phyloP scores from a whole-genome alignment of 2,113 vertebrate species.

The Vulpes lagopus region DNA sequence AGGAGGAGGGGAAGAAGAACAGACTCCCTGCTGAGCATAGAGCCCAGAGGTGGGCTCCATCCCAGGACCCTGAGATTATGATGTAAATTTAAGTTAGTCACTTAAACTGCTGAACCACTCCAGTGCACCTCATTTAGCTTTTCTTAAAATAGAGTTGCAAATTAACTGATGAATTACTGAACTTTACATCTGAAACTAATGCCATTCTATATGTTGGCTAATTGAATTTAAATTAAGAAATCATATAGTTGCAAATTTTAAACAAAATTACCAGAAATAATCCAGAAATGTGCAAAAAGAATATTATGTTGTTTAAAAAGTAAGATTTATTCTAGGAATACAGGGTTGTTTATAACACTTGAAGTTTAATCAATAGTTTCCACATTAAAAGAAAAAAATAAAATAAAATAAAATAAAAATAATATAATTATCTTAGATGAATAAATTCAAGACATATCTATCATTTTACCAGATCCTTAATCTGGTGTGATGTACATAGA shows the following conservation, averaged over 20 bases:
- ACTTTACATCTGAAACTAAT: not conserved
- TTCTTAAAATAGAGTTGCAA: not conserved
- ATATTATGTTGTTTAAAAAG: not conserved
- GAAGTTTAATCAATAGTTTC: not conserved
- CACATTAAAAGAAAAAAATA: not conserved
- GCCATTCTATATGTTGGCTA: not conserved
- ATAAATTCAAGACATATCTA: not conserved
- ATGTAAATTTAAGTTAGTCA: not conserved
- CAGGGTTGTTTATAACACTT: not conserved
- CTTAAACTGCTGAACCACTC: not conserved
- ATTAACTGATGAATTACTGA: not conserved
- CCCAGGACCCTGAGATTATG: not conserved
- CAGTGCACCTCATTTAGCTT: not conserved
- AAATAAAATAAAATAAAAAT: not conserved
- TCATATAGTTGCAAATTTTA: not conserved
- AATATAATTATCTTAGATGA: not conserved
- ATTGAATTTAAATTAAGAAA: not conserved
- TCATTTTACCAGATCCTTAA: not conserved
- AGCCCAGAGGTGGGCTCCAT: not conserved
- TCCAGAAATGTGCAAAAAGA: not conserved
- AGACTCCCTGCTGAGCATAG: too few species aligned
- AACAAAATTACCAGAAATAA: not conserved
- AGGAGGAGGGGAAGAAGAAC: too few species aligned
- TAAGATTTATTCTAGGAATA: not conserved
- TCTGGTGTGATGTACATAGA: not conserved